A percentile compares a stretch with the other conserved stretches of the same genome.
Conservation (phyloP, 2,888 invertebrate species). For the Drosophila villosipedis region DNA sequence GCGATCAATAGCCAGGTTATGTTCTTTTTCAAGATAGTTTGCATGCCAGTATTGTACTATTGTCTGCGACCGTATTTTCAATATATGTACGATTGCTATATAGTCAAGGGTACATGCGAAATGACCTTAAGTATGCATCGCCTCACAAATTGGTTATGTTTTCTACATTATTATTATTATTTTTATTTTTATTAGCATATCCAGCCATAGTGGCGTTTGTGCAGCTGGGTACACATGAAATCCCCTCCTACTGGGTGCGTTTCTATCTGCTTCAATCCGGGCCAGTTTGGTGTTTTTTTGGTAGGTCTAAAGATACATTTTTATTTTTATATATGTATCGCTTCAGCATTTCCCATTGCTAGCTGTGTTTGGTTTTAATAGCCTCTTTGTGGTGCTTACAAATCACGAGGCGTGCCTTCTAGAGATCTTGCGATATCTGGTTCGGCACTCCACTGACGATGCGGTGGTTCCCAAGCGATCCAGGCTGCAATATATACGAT, state of each 20-base stretch:
- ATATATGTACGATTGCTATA: constrained; percentile 65
- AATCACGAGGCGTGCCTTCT: constrained; percentile 70
- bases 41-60: constrained; percentile 67
- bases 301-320: constrained; percentile 18
- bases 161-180: too few relatives aligned
- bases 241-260: constrained; percentile 61
- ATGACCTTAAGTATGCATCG: constrained; percentile 62
- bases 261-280: constrained; percentile 64
- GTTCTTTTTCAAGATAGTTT: constrained; percentile 68
- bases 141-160: rapidly evolving
- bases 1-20: constrained; percentile 65
- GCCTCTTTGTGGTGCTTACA: constrained; percentile 73
- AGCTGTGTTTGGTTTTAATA: constrained; percentile 75
- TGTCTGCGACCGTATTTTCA: constrained; percentile 65
- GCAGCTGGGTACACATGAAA: constrained; percentile 53
- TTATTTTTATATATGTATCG: too few relatives aligned
- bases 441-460: constrained; percentile 67
- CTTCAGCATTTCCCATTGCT: background rate
- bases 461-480: constrained; percentile 51
- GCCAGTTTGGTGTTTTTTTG: constrained; percentile 67
- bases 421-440: constrained; percentile 64
- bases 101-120: constrained; percentile 53
- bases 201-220: constrained; percentile 60
- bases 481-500: constrained; percentile 61
- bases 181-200: too few relatives aligned